Conservation (phyloP, 2,797 vertebrate genomes). For the Urosaurus nigricauda region DNA sequence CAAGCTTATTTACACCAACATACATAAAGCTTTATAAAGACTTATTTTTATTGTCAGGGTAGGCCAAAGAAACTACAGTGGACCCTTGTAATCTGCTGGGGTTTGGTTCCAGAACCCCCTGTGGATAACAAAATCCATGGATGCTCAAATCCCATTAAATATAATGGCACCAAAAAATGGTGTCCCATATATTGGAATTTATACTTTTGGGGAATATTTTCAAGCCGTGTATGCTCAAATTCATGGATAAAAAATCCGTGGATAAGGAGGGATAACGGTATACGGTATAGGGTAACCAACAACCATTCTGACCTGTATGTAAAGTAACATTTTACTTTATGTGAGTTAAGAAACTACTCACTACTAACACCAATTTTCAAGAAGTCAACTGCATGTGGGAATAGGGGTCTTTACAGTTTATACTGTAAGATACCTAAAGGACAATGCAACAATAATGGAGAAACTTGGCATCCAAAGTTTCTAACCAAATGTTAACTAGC, state of each 20-base stretch:
- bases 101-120: too few relatives aligned
- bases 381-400: too few relatives aligned
- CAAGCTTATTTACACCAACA: slow-evolving; percentile 26
- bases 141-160: too few relatives aligned
- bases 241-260: too few relatives aligned
- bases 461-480: neutral
- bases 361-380: neutral
- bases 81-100: too few relatives aligned
- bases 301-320: neutral
- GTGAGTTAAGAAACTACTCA: neutral
- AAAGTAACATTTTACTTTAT: neutral
- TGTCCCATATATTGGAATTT: too few relatives aligned
- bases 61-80: too few relatives aligned
- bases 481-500: neutral
- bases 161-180: too few relatives aligned
- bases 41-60: neutral
- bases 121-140: too few relatives aligned
- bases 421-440: neutral
- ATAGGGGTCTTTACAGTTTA: neutral
- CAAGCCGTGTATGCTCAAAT: too few relatives aligned
- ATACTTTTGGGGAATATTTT: too few relatives aligned
- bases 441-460: neutral
- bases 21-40: neutral
- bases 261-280: too few relatives aligned
- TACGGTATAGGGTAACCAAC: neutral